phyloP scores from a whole-genome alignment of 2,888 invertebrate genomes.

The Pandemis corylana region DNA sequence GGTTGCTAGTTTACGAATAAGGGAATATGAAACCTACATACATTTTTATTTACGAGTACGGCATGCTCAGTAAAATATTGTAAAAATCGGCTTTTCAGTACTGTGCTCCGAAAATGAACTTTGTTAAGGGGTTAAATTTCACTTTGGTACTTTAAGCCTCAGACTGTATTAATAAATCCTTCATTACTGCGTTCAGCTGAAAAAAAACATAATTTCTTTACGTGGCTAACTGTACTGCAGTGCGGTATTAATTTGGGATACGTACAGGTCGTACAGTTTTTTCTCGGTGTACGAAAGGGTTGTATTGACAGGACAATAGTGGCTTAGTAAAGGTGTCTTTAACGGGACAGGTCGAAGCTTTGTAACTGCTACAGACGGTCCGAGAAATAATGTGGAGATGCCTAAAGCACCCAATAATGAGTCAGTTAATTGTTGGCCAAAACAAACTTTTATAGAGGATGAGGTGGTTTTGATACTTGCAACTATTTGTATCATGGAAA shows the following conservation, averaged over 20 bases:
- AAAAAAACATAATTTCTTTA: neutral
- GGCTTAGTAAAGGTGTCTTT: conserved; percentile 54
- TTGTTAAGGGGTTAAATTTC: too few relatives aligned
- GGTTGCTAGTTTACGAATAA: too few relatives aligned
- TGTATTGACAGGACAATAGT: conserved; percentile 55
- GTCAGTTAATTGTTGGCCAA: conserved; percentile 66
- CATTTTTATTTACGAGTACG: too few relatives aligned
- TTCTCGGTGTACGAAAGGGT: conserved; percentile 65
- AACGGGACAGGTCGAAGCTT: conserved; percentile 26
- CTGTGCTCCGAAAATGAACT: too few relatives aligned
- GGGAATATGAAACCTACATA: too few relatives aligned
- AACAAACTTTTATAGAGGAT: conserved; percentile 56
- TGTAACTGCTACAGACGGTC: neutral
- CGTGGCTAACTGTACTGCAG: conserved; percentile 19
- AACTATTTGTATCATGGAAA: neutral
- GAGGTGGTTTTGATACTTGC: conserved; percentile 51
- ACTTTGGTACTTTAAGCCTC: too few relatives aligned
- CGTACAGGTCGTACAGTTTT: conserved; percentile 14
- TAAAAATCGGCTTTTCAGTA: too few relatives aligned
- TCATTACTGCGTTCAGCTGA: too few relatives aligned
- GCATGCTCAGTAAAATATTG: too few relatives aligned
- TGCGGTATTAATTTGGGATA: conserved; percentile 13
- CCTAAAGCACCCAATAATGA: conserved; percentile 14
- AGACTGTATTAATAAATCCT: too few relatives aligned
- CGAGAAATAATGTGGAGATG: neutral